phyloP scores from a whole-genome alignment of 1,140 invertebrate genomes.

The Watersipora subatra region DNA sequence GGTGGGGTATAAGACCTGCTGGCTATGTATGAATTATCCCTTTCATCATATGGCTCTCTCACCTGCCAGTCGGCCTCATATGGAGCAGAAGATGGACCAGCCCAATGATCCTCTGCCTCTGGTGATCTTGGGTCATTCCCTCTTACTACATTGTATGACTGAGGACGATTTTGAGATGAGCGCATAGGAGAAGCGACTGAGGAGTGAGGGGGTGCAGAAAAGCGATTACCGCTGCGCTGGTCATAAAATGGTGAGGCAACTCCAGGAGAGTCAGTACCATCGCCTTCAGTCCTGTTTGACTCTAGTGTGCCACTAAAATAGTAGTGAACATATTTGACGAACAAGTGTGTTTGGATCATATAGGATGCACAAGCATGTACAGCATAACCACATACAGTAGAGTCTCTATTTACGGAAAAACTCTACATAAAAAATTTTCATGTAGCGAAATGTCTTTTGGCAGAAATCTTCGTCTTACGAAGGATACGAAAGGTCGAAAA shows the following conservation, averaged over 20 bases:
- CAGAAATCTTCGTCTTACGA: too few species aligned
- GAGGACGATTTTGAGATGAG: not conserved
- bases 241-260: not conserved
- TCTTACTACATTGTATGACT: too few species aligned
- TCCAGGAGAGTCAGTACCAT: not conserved
- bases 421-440: too few species aligned
- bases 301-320: constrained; percentile 13
- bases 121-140: too few species aligned
- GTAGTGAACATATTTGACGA: too few species aligned
- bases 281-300: constrained; percentile 9
- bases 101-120: not conserved
- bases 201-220: not conserved
- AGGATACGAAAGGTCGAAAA: too few species aligned
- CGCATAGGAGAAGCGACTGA: not conserved
- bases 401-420: too few species aligned
- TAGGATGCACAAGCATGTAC: too few species aligned
- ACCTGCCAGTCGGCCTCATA: not conserved
- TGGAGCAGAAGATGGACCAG: not conserved
- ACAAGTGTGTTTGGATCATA: too few species aligned
- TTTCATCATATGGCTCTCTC: not conserved
- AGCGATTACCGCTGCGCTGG: not conserved
- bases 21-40: not conserved
- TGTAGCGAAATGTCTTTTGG: too few species aligned
- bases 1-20: not conserved
- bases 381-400: too few species aligned